Percentiles rank a stretch among this genome's conserved stretches.
phyloP scores from a whole-genome alignment of 1,140 invertebrate species.

The Drosophila burlai region DNA sequence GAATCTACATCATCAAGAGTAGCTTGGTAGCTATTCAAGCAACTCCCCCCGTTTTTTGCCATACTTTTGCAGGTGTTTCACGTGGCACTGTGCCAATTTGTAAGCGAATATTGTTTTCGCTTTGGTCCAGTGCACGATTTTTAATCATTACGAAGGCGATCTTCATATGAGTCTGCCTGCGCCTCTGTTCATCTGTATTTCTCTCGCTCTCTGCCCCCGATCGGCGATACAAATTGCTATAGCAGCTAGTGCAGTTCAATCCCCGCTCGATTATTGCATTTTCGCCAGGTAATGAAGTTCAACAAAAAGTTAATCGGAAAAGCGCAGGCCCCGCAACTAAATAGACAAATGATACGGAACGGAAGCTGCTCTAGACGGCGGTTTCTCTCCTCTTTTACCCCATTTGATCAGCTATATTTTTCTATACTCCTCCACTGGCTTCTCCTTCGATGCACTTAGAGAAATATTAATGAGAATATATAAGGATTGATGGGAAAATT shows the following conservation, averaged over 20 bases:
- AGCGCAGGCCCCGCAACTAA: conserved; percentile 78
- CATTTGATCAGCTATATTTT: conserved; percentile 23
- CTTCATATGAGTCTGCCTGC: conserved; percentile 35
- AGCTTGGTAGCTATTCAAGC: conserved; percentile 18
- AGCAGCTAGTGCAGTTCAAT: conserved; percentile 24
- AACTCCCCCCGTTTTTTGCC: conserved; percentile 28
- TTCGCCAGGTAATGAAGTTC: conserved; percentile 81
- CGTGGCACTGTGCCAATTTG: conserved; percentile 74
- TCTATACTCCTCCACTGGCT: conserved; percentile 32
- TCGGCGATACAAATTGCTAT: conserved; percentile 67
- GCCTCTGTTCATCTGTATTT: conserved; percentile 33
- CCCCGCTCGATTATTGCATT: conserved; percentile 70
- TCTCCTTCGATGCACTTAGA: neutral
- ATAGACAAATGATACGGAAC: conserved; percentile 84
- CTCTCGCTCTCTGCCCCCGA: conserved; percentile 56
- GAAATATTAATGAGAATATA: neutral
- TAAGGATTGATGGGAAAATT: neutral
- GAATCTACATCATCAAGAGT: conserved; percentile 58
- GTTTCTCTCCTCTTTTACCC: neutral
- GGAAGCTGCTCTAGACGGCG: conserved; percentile 67
- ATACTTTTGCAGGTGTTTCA: conserved; percentile 52
- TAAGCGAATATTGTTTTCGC: conserved; percentile 73
- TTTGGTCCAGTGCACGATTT: conserved; percentile 72
- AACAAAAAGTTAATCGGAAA: conserved; percentile 83
- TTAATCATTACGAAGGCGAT: conserved; percentile 71